phyloP scores from a whole-genome alignment of 2,797 vertebrate species.

The Petrocephalus sullivani region DNA sequence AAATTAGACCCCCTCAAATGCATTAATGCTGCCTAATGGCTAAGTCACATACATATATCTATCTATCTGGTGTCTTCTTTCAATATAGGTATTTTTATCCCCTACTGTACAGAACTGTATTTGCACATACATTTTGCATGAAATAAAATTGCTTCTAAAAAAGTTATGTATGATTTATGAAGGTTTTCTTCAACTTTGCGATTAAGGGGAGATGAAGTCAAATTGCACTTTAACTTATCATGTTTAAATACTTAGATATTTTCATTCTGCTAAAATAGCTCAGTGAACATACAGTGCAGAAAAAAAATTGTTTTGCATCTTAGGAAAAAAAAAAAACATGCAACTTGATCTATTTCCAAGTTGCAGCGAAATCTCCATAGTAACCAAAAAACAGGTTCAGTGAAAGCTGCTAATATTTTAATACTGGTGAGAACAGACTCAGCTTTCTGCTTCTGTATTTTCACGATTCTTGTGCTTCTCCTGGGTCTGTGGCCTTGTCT shows the following conservation, averaged over 20 bases:
- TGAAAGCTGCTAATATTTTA: not conserved
- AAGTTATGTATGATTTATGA: not conserved
- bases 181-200: not conserved
- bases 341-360: not conserved
- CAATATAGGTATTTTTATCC: not conserved
- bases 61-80: not conserved
- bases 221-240: not conserved
- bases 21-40: not conserved
- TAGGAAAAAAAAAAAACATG: not conserved
- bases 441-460: not conserved
- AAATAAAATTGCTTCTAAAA: not conserved
- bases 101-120: not conserved
- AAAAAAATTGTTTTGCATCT: not conserved
- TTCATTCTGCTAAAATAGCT: not conserved
- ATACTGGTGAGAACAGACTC: not conserved
- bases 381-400: conserved; percentile 9
- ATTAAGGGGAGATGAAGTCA: not conserved
- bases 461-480: not conserved
- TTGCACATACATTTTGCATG: not conserved
- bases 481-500: not conserved
- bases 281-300: not conserved
- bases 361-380: conserved; percentile 15
- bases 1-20: not conserved
- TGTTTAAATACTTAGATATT: not conserved
- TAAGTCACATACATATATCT: not conserved